phyloP scores from a whole-genome alignment of 1,140 invertebrate species.

The Tetramorium alpestre region DNA sequence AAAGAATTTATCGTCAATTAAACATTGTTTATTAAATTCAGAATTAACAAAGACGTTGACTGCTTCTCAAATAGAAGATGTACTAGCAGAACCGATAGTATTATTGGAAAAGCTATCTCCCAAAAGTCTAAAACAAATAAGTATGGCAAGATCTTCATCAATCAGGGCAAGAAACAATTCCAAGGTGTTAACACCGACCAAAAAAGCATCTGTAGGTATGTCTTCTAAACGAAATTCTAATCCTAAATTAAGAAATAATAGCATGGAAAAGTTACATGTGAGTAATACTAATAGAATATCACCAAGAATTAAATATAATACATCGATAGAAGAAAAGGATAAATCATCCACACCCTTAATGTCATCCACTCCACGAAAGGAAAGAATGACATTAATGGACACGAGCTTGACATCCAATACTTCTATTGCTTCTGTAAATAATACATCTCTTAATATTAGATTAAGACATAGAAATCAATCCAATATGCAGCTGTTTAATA shows the following conservation, averaged over 20 bases:
- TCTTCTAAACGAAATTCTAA: constrained; percentile 6
- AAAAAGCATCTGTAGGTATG: too few relatives aligned
- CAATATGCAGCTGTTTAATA: not conserved
- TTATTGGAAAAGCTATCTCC: constrained; percentile 53
- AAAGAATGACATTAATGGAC: not conserved
- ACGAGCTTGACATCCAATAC: not conserved
- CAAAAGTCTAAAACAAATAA: not conserved
- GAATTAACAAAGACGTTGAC: not conserved
- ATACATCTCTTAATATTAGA: not conserved
- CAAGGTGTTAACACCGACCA: not conserved
- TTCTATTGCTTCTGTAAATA: not conserved
- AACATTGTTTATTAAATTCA: not conserved
- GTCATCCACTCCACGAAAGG: constrained; percentile 66
- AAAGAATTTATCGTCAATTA: not conserved
- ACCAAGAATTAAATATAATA: constrained; percentile 15
- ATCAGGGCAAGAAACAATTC: not conserved
- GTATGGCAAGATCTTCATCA: not conserved
- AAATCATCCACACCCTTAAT: constrained; percentile 20
- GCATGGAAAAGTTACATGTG: not conserved
- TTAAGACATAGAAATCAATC: constrained; percentile 1
- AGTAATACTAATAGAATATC: not conserved
- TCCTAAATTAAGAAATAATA: not conserved
- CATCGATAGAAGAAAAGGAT: not conserved
- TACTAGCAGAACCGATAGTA: constrained; percentile 65
- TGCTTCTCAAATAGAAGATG: not conserved